Percentiles rank a stretch among this genome's conserved stretches.
phyloP scores from a whole-genome alignment of 2,113 vertebrate genomes.

The Suncus etruscus region DNA sequence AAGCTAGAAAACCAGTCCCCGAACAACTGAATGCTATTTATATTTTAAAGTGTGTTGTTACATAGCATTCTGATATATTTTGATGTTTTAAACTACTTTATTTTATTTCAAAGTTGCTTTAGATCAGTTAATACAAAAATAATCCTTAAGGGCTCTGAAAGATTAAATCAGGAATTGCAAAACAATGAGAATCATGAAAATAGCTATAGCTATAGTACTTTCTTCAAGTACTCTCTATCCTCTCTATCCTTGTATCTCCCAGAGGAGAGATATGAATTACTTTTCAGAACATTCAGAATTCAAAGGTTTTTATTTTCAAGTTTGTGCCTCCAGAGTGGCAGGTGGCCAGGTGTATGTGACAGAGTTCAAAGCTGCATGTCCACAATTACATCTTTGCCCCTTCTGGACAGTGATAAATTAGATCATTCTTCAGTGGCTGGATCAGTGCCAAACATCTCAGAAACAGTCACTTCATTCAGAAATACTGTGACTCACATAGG shows the following conservation, averaged over 20 bases:
- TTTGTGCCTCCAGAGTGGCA: constrained; percentile 54
- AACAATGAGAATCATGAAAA: constrained; percentile 71
- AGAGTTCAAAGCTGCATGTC: constrained; percentile 65
- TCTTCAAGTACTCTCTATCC: constrained; percentile 66
- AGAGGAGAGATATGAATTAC: constrained; percentile 73
- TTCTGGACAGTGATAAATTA: constrained; percentile 71
- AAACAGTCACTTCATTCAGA: constrained; percentile 81
- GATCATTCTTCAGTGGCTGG: constrained; percentile 68
- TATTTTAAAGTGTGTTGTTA: not conserved
- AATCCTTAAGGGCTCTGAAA: constrained; percentile 21
- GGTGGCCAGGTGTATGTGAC: constrained; percentile 66
- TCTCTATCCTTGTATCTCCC: constrained; percentile 66
- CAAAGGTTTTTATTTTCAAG: constrained; percentile 66
- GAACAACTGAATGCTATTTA: not conserved
- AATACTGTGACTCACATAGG: constrained; percentile 47
- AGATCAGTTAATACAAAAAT: constrained; percentile 50
- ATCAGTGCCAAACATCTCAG: constrained; percentile 72
- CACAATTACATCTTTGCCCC: not conserved
- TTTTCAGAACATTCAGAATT: constrained; percentile 45
- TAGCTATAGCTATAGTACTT: not conserved
- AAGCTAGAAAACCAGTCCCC: not conserved
- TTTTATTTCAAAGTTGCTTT: constrained; percentile 37
- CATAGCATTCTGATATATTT: constrained; percentile 35
- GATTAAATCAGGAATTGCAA: constrained; percentile 63
- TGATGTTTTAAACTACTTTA: not conserved